Evolutionary conservation across 2,797 vertebrate genomes (phyloP).

Genomic region (Allobates femoralis): DNA sequence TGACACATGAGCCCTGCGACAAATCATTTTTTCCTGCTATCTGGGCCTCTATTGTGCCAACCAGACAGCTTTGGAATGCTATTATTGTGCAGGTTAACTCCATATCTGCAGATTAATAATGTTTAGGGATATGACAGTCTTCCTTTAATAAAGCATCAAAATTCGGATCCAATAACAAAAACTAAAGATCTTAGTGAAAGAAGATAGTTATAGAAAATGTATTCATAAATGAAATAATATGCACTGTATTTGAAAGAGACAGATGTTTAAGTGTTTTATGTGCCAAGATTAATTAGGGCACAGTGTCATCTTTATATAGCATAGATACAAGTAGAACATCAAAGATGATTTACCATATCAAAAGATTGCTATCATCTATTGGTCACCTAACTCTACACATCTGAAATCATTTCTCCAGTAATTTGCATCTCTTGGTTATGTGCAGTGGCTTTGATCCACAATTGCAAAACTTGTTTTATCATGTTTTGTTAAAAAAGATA

Average conservation of each 20-base stretch:
- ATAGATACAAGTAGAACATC: conserved; percentile 11
- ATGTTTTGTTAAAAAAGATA: neutral
- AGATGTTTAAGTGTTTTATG: conserved; percentile 16
- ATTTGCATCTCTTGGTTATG: neutral
- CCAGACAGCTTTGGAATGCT: too few species aligned
- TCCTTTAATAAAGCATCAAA: neutral
- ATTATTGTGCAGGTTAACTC: too few species aligned
- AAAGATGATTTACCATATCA: conserved; percentile 35
- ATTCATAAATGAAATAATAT: neutral
- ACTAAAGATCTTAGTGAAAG: neutral
- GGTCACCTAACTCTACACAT: conserved; percentile 25
- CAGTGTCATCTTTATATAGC: neutral
- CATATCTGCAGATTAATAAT: too few species aligned
- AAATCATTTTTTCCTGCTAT: too few species aligned
- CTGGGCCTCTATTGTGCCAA: too few species aligned
- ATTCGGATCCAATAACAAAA: neutral
- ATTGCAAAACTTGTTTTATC: neutral
- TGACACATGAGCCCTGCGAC: too few species aligned
- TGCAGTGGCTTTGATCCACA: conserved; percentile 7
- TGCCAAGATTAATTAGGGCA: conserved; percentile 15
- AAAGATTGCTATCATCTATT: neutral
- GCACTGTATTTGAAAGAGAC: neutral
- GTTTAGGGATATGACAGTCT: neutral
- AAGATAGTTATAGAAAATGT: neutral
- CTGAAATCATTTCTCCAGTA: neutral